A percentile compares a stretch with the other conserved stretches of the same genome.
phyloP scores from a whole-genome alignment of 2,113 vertebrate species.

The Coreoperca whiteheadi region DNA sequence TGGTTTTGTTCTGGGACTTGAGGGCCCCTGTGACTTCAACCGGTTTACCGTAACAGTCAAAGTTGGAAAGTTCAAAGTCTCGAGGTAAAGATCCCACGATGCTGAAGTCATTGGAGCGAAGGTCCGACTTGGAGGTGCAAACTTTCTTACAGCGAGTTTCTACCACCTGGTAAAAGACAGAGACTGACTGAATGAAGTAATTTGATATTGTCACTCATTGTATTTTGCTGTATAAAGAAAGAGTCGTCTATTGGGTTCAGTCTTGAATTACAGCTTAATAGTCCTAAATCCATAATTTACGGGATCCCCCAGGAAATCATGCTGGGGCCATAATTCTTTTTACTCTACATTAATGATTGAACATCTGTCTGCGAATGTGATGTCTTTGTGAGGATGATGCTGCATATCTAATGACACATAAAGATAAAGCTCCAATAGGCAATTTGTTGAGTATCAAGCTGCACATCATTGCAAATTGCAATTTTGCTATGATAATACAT shows the following conservation, averaged over 20 bases:
- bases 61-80: conserved; percentile 99
- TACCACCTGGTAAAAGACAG: conserved; percentile 86
- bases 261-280: background rate
- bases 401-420: background rate
- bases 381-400: background rate
- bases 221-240: background rate
- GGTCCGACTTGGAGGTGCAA: conserved; percentile 97
- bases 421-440: background rate
- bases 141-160: conserved; percentile 98
- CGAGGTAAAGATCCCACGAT: conserved; percentile 97
- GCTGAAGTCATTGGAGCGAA: conserved; percentile 98
- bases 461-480: background rate
- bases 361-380: background rate
- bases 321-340: background rate
- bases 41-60: conserved; percentile 99
- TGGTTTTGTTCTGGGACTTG: conserved; percentile 93
- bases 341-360: background rate
- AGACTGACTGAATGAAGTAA: background rate
- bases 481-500: background rate
- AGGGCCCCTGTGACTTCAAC: conserved; percentile 91
- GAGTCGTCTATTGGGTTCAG: background rate
- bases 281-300: no score
- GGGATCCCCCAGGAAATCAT: background rate
- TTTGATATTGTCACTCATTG: background rate
- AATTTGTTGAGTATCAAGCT: background rate